Percentiles rank a stretch among this genome's conserved stretches.
These are phyloP conservation scores for Phaenicophaeus curvirostris DNA, from an alignment of 2,797 vertebrate species.

Conservation along the genomic window DNA sequence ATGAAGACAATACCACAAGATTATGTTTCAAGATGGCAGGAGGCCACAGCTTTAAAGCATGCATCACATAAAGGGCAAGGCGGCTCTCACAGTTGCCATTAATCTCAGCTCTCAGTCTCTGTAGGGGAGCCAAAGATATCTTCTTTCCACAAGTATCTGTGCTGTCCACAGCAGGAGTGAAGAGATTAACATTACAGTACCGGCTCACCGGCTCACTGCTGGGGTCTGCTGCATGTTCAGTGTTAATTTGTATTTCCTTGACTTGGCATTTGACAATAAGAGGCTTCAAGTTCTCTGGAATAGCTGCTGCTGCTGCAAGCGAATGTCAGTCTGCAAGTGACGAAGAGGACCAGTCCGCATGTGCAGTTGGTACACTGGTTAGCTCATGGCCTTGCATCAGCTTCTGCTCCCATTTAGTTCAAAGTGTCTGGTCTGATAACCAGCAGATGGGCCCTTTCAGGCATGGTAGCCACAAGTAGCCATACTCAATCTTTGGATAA, in stretches of 20 bases:
- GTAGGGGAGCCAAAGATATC: constrained; percentile 53
- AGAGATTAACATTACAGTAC: constrained; percentile 25
- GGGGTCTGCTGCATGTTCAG: neutral
- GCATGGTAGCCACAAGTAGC: neutral
- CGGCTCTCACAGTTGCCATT: constrained; percentile 53
- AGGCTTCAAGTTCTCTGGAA: neutral
- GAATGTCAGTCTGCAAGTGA: neutral
- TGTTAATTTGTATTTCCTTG: constrained; percentile 52
- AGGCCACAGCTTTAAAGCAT: constrained; percentile 56
- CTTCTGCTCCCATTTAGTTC: neutral
- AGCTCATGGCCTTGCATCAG: neutral
- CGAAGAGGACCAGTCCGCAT: neutral
- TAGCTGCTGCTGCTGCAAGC: neutral
- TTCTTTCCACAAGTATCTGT: constrained; percentile 43
- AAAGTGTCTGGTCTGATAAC: neutral
- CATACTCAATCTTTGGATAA: neutral
- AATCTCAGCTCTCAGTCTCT: constrained; percentile 54
- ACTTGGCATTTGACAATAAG: constrained; percentile 5
- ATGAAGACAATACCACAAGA: constrained; percentile 49
- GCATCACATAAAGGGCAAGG: constrained; percentile 19
- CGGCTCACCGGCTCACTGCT: neutral
- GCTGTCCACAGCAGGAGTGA: neutral
- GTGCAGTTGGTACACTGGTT: too few species aligned
- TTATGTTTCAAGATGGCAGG: constrained; percentile 66
- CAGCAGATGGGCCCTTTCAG: neutral